A percentile compares a stretch with the other conserved stretches of the same genome.
Conservation (phyloP, 2,113 vertebrate species). For the Leucoraja erinaceus region DNA sequence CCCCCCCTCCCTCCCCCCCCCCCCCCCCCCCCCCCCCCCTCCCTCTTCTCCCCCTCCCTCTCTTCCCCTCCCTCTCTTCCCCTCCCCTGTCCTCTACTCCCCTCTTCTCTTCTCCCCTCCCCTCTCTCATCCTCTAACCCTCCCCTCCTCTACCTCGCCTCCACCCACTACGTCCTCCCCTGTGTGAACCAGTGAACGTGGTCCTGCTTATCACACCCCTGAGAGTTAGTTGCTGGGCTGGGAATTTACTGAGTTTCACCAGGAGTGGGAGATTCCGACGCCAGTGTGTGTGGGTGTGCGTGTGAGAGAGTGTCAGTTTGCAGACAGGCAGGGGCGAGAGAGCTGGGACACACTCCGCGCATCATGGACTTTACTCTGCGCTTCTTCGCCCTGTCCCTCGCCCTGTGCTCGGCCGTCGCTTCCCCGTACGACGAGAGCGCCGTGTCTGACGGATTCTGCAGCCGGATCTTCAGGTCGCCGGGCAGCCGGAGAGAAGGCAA, state of each 20-base stretch:
- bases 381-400: constrained; percentile 42
- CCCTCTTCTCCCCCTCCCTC: too few species aligned
- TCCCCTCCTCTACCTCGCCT: too few species aligned
- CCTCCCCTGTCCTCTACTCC: constrained; percentile 38
- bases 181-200: too few species aligned
- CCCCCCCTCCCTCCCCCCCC: constrained; percentile 38
- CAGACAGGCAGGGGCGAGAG: neutral
- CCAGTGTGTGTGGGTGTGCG: neutral
- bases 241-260: too few species aligned
- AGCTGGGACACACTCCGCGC: neutral
- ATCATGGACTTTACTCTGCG: constrained; percentile 27
- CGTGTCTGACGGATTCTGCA: constrained; percentile 88
- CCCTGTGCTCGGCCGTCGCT: constrained; percentile 44
- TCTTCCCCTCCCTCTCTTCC: too few species aligned
- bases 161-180: too few species aligned
- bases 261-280: too few species aligned
- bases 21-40: constrained; percentile 39
- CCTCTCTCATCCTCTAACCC: neutral
- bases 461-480: constrained; percentile 81
- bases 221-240: too few species aligned
- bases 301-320: neutral
- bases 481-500: constrained; percentile 78
- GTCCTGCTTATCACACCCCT: too few species aligned
- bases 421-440: constrained; percentile 78
- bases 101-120: constrained; percentile 42